Evolutionary conservation across 2,797 vertebrate species (phyloP).

Genomic region (Catostomus latipinnis): DNA sequence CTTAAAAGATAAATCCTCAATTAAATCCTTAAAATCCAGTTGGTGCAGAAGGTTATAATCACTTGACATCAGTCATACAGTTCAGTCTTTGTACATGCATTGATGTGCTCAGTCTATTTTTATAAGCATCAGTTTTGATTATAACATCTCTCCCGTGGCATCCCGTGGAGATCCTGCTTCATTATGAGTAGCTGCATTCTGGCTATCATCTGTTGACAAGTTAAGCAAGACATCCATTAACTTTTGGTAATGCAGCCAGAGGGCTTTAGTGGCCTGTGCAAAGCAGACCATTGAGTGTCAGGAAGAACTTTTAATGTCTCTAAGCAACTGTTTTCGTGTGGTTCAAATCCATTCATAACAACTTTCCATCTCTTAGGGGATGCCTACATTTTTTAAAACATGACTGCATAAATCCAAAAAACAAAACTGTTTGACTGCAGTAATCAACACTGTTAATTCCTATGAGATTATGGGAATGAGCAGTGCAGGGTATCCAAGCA

Average conservation of each 20-base stretch:
- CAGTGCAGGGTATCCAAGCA: conserved; percentile 1
- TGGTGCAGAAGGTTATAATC: neutral
- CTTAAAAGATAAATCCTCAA: neutral
- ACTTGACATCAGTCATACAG: conserved; percentile 20
- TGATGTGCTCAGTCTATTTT: conserved; percentile 3
- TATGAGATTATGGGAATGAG: conserved; percentile 8
- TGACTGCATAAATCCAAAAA: conserved; percentile 20
- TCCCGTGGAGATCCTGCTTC: neutral
- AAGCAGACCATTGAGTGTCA: neutral
- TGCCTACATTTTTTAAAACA: neutral
- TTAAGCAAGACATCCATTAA: neutral
- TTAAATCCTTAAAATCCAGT: conserved; percentile 8
- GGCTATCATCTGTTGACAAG: neutral
- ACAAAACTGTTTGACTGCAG: neutral
- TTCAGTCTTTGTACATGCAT: conserved; percentile 2
- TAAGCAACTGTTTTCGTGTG: neutral
- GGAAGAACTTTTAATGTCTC: neutral
- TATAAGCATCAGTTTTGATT: conserved; percentile 7
- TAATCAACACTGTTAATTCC: neutral
- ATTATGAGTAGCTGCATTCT: neutral
- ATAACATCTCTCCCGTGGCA: conserved; percentile 3
- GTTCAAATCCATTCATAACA: neutral
- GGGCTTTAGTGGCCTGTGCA: neutral
- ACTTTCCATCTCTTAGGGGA: conserved; percentile 1
- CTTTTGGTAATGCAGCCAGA: neutral